A percentile compares a stretch with the other conserved stretches of the same genome.
These are phyloP conservation scores for Camponotus fellah DNA, from an alignment of 2,888 invertebrate genomes.

Conservation along the genomic window DNA sequence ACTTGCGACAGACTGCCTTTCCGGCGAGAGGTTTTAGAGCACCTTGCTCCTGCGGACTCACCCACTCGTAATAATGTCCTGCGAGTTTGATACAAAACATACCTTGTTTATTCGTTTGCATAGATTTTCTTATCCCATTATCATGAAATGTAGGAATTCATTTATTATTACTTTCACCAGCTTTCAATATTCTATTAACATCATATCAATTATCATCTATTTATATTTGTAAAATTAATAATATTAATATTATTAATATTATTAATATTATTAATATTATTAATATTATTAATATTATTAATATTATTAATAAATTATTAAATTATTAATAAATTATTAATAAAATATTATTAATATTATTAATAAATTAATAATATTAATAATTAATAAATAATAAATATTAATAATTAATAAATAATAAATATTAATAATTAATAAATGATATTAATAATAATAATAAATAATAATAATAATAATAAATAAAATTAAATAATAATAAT, in stretches of 20 bases:
- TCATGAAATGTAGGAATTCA: background rate
- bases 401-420: no score
- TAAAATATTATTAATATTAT: no score
- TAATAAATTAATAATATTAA: no score
- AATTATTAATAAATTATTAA: no score
- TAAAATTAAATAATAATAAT: no score
- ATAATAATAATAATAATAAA: no score
- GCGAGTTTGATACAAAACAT: slow-evolving; percentile 74
- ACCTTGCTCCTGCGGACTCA: slow-evolving; percentile 91
- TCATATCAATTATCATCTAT: background rate
- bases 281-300: no score
- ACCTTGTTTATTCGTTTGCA: background rate
- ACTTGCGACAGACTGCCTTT: slow-evolving; percentile 95
- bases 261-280: no score
- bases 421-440: no score
- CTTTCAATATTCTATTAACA: background rate
- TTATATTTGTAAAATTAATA: background rate
- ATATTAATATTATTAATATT: background rate
- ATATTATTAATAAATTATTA: no score
- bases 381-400: no score
- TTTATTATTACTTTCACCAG: background rate
- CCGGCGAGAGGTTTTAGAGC: slow-evolving; percentile 92
- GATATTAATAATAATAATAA: no score
- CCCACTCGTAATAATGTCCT: slow-evolving; percentile 94
- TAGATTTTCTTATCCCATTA: background rate